Conservation (phyloP, 30 jellyfish, hydroid and myxozoan species). For the Chrysaora quinquecirrha region DNA sequence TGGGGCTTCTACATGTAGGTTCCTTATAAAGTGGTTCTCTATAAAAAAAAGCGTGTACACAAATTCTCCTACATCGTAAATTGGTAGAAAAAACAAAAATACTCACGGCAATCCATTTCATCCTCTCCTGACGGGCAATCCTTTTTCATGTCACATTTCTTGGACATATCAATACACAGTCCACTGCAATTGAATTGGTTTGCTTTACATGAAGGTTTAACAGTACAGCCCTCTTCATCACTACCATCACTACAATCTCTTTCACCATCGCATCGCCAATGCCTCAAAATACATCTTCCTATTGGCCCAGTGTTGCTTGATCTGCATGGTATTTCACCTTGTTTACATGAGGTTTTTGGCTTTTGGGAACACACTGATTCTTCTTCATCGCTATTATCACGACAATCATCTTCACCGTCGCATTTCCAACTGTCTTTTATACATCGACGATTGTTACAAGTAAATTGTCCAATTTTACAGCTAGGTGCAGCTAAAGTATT, state of each 20-base stretch:
- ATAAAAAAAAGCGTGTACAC: too few species aligned
- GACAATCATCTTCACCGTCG: constrained; percentile 83
- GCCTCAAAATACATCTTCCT: constrained; percentile 46
- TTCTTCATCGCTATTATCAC: constrained; percentile 77
- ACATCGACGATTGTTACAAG: constrained; percentile 69
- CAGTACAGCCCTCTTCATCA: constrained; percentile 73
- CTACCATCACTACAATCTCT: constrained; percentile 83
- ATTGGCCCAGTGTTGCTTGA: constrained; percentile 22
- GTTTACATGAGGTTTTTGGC: constrained; percentile 31
- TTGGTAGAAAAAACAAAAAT: too few species aligned
- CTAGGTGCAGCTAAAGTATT: constrained; percentile 56
- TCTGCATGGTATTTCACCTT: constrained; percentile 61
- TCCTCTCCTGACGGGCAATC: constrained; percentile 81
- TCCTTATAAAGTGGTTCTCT: too few species aligned
- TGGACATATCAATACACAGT: constrained; percentile 45
- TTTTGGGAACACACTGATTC: constrained; percentile 47
- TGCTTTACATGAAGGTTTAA: background rate
- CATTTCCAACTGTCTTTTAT: constrained; percentile 61
- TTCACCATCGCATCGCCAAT: constrained; percentile 73
- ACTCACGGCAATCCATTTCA: constrained; percentile 73
- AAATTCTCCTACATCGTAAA: too few species aligned
- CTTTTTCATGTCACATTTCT: constrained; percentile 38
- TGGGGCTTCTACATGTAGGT: too few species aligned
- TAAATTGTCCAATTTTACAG: constrained; percentile 54
- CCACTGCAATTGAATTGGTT: constrained; percentile 63